phyloP scores from a whole-genome alignment of 2,888 invertebrate genomes.

The Tethea ocularis region DNA sequence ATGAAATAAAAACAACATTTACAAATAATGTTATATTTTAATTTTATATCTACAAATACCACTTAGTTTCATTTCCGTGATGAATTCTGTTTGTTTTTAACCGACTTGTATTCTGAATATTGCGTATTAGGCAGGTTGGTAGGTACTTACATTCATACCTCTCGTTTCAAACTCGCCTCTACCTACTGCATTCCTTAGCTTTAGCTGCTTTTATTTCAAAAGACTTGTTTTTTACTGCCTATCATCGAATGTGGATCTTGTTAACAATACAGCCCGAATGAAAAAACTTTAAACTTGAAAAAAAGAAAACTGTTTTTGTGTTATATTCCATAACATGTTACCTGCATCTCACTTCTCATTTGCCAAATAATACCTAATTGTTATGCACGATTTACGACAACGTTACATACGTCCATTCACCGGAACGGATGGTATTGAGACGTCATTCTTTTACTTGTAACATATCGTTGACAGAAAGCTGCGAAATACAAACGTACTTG shows the following conservation, averaged over 20 bases:
- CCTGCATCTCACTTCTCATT: slow-evolving; percentile 29
- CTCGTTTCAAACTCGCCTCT: not conserved
- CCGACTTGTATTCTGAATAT: not conserved
- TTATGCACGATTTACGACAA: slow-evolving; percentile 50
- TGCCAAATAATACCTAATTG: slow-evolving; percentile 47
- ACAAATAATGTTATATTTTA: not conserved
- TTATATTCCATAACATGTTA: slow-evolving; percentile 22
- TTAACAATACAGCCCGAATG: not conserved
- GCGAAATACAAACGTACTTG: slow-evolving; percentile 63
- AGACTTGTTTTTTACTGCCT: slow-evolving; percentile 32
- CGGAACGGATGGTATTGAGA: slow-evolving; percentile 67
- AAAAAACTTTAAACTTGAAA: not conserved
- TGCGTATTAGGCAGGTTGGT: no score
- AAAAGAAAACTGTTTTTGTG: slow-evolving; percentile 16
- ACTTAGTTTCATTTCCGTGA: not conserved
- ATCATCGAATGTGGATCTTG: slow-evolving; percentile 14
- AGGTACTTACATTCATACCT: not conserved
- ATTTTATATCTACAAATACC: not conserved
- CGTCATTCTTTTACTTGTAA: slow-evolving; percentile 47
- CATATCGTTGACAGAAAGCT: slow-evolving; percentile 43
- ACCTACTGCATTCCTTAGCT: slow-evolving; percentile 29
- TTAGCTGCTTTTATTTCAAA: slow-evolving; percentile 37
- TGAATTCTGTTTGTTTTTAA: not conserved
- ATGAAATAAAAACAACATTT: not conserved
- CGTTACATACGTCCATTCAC: slow-evolving; percentile 52